A percentile compares a stretch with the other conserved stretches of the same genome.
Conservation (phyloP, 2,888 invertebrate genomes). For the Pandemis corylana region DNA sequence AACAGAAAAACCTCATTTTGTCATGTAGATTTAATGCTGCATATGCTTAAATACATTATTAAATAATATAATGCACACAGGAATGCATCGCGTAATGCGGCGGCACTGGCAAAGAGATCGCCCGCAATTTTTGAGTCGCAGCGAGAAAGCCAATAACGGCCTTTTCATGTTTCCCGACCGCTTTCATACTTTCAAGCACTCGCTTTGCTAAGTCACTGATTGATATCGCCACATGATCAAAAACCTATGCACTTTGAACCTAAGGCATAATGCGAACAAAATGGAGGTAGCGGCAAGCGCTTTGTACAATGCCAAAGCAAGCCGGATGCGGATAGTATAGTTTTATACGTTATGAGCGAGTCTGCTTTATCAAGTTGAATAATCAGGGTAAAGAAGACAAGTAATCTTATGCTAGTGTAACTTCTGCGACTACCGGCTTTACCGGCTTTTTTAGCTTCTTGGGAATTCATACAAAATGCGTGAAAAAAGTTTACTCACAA, state of each 20-base stretch:
- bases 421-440: background rate
- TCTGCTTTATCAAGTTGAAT: constrained; percentile 10
- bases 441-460: background rate
- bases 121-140: constrained; percentile 61
- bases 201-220: constrained; percentile 27
- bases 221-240: constrained; percentile 30
- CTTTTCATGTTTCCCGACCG: constrained; percentile 62
- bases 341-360: constrained; percentile 23
- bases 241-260: constrained; percentile 38
- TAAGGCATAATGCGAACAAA: constrained; percentile 9
- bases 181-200: constrained; percentile 47
- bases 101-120: constrained; percentile 36
- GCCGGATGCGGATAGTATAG: constrained; percentile 23
- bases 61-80: constrained; percentile 17
- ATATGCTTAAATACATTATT: background rate
- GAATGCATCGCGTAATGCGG: constrained; percentile 48
- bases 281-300: constrained; percentile 5
- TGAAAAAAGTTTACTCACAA: too few relatives aligned
- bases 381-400: background rate
- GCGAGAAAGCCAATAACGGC: constrained; percentile 67
- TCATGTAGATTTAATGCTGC: background rate
- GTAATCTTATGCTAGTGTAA: background rate
- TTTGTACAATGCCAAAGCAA: constrained; percentile 5
- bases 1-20: background rate
- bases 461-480: too few relatives aligned